Evolutionary conservation across 2,113 vertebrate species (phyloP), one percentile per base, ranked within the genome.

Genomic region (Semnornis frantzii): DNA sequence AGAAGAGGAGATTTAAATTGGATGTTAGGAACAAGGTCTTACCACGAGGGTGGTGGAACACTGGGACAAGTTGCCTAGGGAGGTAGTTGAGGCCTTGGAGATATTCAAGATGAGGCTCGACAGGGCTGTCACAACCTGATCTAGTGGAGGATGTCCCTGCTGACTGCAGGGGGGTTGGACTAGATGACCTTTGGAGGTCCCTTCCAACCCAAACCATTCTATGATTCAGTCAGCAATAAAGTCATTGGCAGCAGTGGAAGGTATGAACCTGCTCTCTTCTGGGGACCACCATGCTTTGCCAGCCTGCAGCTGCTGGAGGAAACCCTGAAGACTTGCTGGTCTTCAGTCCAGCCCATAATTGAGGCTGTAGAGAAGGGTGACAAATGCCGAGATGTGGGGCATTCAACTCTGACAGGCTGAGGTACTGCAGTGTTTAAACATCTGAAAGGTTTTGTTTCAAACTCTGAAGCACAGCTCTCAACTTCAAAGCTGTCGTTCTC

Each of bases 361-460:
- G 37, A 13, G 4, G 16, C 77, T 59, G 30, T 65, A 50, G 65
- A 54, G 80, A 60, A 59, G 14, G 59, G 16, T 85, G 87, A 89
- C 59, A 57, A 89, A 80, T 57, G 52, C 71, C 20, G 17, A 86
- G 68, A 48, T 70, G 60, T 59, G 75, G 44, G 59, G 39, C 74
- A 39, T 92, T 69, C 73, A 90, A 59, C 72, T 50, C 76, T 83
- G 92, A 77, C 0, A 1, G 39, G 55, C 55, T 94, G 92, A 89
- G 81, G 54, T 62, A 60, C 62, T 52, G 75, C 82, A 25, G 74
- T 31, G 37, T 92, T 95, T 71, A 85, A 92, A 82, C 5, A 4
- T 46, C 48, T 21, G 60, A 80, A 73, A 85, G 72, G 75, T 68
- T 89, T 93, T 70, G 68, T 91, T 93, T 87, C 82, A 82, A 89